A percentile compares a stretch with the other conserved stretches of the same genome.
These are phyloP conservation scores for Biston stratarius DNA, from an alignment of 2,888 invertebrate species.

Conservation along the genomic window DNA sequence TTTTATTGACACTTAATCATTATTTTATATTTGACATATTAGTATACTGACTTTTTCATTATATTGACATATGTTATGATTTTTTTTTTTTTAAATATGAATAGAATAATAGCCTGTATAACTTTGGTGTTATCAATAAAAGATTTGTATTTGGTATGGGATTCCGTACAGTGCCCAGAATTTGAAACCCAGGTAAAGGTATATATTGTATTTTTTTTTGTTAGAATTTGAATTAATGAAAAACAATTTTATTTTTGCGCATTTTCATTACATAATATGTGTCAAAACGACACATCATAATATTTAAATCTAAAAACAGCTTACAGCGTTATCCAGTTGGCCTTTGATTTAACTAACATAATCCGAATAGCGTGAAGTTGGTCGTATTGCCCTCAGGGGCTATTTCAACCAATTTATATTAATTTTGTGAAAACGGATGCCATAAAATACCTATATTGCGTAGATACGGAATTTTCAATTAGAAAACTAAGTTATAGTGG, in stretches of 20 bases:
- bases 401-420: slow-evolving; percentile 42
- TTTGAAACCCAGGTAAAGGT: too few species aligned
- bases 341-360: slow-evolving; percentile 24
- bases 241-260: background rate
- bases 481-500: slow-evolving; percentile 27
- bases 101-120: too few species aligned
- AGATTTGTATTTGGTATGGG: too few species aligned
- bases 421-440: slow-evolving; percentile 48
- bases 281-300: slow-evolving; percentile 7
- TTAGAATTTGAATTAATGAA: background rate
- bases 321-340: slow-evolving; percentile 20
- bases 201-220: too few species aligned
- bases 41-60: too few species aligned
- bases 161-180: too few species aligned
- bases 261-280: slow-evolving; percentile 1
- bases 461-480: slow-evolving; percentile 41
- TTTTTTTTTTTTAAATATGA: too few species aligned
- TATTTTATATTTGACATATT: too few species aligned
- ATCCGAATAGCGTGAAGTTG: slow-evolving; percentile 30
- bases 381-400: slow-evolving; percentile 34
- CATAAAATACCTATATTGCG: slow-evolving; percentile 41
- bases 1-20: too few species aligned
- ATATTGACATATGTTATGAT: too few species aligned
- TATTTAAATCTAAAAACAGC: slow-evolving; percentile 25
- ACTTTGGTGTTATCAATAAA: too few species aligned